Base-by-base conservation (phyloP, 2,888 invertebrate species). In the Lithophane leautieri region DNA sequence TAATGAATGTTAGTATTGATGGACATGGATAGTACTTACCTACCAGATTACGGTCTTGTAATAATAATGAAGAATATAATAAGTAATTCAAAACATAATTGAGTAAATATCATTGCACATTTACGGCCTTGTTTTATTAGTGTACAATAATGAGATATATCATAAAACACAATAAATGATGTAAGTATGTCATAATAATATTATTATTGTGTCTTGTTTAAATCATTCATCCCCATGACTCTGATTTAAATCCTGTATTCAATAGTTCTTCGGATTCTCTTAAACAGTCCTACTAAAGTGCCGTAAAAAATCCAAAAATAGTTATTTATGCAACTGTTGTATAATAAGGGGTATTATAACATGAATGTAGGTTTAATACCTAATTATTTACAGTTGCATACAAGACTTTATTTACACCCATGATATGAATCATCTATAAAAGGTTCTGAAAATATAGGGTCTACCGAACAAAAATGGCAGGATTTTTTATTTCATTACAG, bases 181-280 rank as follows among this genome's bases (percentile, higher is more conserved):
- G 22, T 19, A 19, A 19, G 11, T 66, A 67, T 40, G 40, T 56
- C 34, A 22, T n/a, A 44, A 72, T 19, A 47, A 14, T 47, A 25
- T 19, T 4, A 40, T 58, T 4, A 40, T 58, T 56, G 2, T 58
- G 11, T 56, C 73, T 73, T 34, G 44, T n/a, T 71, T 44, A 9
- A 47, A 22, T 47, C 25, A 40, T 47, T 40, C 11, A 22, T 22
- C 56, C 47, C 11, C 44, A 73, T 73, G 56, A 73, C 73, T 73
- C 7, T 47, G 34, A 58, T 73, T 40, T 22, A 47, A 73, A 73
- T 73, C 56, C 56, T 73, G 73, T 44, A 58, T 47, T 72, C 44
- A 25, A 34, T 34, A 25, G 9, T n/a, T 44, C 42, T 19, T 72
- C 34, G 6, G 44, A 40, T 47, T 72, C n/a, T n/a, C 6, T 42